Conservation (phyloP, 2,888 invertebrate species). For the Ochropleura plecta region DNA sequence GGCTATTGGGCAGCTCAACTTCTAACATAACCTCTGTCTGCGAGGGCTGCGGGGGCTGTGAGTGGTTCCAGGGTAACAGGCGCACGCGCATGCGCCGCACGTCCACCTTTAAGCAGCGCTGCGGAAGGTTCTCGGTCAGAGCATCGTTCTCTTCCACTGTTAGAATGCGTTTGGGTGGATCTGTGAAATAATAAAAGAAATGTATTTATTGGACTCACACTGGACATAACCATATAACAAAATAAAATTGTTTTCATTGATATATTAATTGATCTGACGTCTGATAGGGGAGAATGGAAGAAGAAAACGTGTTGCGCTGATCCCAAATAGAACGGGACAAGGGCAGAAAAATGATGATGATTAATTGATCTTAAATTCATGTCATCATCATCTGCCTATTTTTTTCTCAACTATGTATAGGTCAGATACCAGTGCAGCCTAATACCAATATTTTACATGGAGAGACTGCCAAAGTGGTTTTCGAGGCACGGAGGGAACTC, state of each 20-base stretch:
- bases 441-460: background rate
- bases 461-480: background rate
- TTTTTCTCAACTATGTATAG: background rate
- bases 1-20: constrained; percentile 70
- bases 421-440: background rate
- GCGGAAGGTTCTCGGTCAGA: constrained; percentile 80
- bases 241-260: too few species aligned
- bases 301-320: too few species aligned
- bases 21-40: constrained; percentile 70
- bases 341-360: too few species aligned
- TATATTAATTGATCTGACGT: too few species aligned
- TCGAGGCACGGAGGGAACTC: background rate
- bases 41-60: constrained; percentile 62
- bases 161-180: constrained; percentile 73
- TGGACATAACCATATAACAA: too few species aligned
- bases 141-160: constrained; percentile 86
- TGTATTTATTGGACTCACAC: background rate
- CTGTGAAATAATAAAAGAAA: constrained; percentile 59
- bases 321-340: too few species aligned
- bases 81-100: constrained; percentile 70
- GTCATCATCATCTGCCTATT: background rate
- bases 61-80: constrained; percentile 78
- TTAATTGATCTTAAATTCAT: too few species aligned
- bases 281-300: too few species aligned
- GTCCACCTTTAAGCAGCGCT: constrained; percentile 72